Evolutionary conservation across 2,797 vertebrate species (phyloP).

Genomic region (Acrossocheilus wenchowensis): DNA sequence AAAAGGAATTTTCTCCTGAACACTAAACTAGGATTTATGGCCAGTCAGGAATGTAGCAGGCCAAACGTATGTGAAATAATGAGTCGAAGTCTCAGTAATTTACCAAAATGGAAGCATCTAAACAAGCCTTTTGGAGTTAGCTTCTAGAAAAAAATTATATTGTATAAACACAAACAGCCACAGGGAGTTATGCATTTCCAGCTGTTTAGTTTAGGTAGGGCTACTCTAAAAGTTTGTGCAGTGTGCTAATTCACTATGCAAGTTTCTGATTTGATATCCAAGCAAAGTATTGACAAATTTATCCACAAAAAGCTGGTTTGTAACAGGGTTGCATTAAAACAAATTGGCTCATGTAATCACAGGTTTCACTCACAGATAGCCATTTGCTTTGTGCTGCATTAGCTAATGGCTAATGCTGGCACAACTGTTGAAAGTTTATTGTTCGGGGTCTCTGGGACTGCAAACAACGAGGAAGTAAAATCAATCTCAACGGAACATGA

Average conservation of each 20-base stretch:
- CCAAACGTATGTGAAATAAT: neutral
- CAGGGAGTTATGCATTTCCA: neutral
- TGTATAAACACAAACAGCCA: neutral
- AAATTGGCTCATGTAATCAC: neutral
- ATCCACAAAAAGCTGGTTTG: neutral
- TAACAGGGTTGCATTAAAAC: neutral
- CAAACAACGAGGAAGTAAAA: neutral
- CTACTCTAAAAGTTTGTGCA: neutral
- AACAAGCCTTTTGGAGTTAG: neutral
- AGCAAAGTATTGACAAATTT: neutral
- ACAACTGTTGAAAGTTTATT: neutral
- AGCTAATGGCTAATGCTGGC: conserved; percentile 3
- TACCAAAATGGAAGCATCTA: neutral
- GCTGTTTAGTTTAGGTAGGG: neutral
- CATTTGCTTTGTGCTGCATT: neutral
- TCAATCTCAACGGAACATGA: neutral
- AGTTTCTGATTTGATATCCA: neutral
- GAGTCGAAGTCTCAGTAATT: neutral
- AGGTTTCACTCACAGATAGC: neutral
- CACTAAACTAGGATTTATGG: conserved; percentile 12
- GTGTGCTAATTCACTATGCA: neutral
- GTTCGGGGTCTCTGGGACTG: neutral
- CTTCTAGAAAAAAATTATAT: neutral
- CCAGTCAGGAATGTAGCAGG: neutral
- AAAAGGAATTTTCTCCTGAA: neutral